Base-by-base conservation (phyloP, 2,797 vertebrate genomes). In the Tamandua tetradactyla region DNA sequence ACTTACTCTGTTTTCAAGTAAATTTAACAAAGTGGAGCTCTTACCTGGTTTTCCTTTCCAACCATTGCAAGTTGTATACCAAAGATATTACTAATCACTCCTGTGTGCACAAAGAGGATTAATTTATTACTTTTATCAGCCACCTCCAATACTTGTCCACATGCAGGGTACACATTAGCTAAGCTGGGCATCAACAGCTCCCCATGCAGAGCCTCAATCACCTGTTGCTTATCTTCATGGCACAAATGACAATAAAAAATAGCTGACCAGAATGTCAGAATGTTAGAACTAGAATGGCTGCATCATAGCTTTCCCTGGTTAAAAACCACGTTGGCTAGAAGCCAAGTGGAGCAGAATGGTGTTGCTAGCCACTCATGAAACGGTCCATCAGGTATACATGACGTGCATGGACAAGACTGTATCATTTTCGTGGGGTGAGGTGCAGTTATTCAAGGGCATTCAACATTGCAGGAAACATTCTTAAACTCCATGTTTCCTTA, bases 41-140 rank as follows among this genome's bases (percentile, higher is more conserved):
- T 98, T 97, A 96, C 95, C 97, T 93, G 97, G 94, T 94, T 97
- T 90, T 97, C 91, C 94, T 97, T 97, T 92, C 95, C 91, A 96
- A 97, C 95, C 97, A 92, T 95, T 97, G 97, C 98, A 97, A 98
- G 96, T 98, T 98, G 98, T 98, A 98, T 98, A 99, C 99, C 99
- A 99, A 99, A 99, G 99, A 99, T 98, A 98, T 97, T 93, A 96
- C 97, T 97, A 97, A 92, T 37, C 69, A 62, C 96, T 95, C 97
- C 94, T 37, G 59, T 96, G 95, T 96, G 82, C 94, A 95, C 87
- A n/a, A 96, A 98, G 95, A 95, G 94, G 93, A 93, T 94, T 72
- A 62, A 94, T 97, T 97, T 95, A 95, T 94, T 68, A 18, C 79
- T 94, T 96, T 89, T 95, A 89, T 94, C 91, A 95, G 80, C 97